These are phyloP conservation scores for Zhuqinia jingwanae DNA, from an alignment of 2,888 invertebrate species.

Conservation along the genomic window DNA sequence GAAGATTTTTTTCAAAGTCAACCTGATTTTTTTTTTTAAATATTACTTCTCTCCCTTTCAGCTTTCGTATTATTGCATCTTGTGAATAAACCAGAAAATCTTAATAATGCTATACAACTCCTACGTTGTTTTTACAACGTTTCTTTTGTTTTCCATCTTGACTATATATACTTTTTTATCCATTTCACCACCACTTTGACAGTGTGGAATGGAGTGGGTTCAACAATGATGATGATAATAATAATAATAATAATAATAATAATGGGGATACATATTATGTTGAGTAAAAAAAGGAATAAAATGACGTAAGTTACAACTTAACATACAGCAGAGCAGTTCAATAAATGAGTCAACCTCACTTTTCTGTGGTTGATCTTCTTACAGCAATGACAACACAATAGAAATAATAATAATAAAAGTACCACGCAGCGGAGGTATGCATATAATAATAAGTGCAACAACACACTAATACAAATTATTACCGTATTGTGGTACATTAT, in stretches of 20 bases:
- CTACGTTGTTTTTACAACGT: neutral
- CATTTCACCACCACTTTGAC: no score
- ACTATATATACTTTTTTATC: neutral
- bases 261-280: constrained; percentile 14
- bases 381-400: constrained; percentile 39
- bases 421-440: neutral
- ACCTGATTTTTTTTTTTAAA: neutral
- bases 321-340: constrained; percentile 7
- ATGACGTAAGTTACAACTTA: constrained; percentile 54
- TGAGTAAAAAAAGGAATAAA: constrained; percentile 17
- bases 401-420: constrained; percentile 1
- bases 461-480: neutral
- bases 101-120: neutral
- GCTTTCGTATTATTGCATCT: neutral
- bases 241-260: no score
- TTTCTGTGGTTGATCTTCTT: neutral
- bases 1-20: no score
- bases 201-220: no score
- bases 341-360: constrained; percentile 60
- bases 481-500: constrained; percentile 14
- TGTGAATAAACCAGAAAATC: neutral
- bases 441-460: no score
- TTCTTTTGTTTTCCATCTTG: constrained; percentile 22
- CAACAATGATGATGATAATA: no score
- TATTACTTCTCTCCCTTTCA: neutral